Base-by-base conservation (phyloP, 2,113 vertebrate species). In the Chionomys nivalis region DNA sequence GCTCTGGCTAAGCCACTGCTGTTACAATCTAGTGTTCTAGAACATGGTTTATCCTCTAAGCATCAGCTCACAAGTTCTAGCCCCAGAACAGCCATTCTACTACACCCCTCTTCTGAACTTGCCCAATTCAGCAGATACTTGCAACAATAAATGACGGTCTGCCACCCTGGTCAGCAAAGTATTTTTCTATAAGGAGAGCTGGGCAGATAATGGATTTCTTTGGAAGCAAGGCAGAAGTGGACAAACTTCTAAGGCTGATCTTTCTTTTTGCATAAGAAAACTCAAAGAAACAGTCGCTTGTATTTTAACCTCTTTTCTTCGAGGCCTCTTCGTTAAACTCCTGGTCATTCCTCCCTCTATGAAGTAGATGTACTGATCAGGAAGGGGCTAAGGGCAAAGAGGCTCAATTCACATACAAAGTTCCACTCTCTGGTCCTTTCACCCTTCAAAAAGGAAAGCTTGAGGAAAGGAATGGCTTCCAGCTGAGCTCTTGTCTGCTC, bases 401-500 rank as follows among this genome's bases (percentile, higher is more conserved):
- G 63, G 94, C 87, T 93, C 91, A 76, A 88, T 91, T 68, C 89
- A 94, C 58, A 93, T n/a, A 73, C 68, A 65, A 7, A 96, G 96
- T 93, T 66, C 93, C 65, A 95, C 73, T 95, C 78, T 95, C 95
- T 96, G 83, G 95, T 96, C 94, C 95, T 93, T 94, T 96, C 82
- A 96, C 94, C 92, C 91, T 94, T 97, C 93, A 94, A 91, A 97
- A 93, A 76, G 73, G 90, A 94, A 87, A 36, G 55, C 66, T 89
- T 44, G 90, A 75, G 90, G 89, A 87, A 87, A 96, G 93, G 47
- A 94, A 96, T 44, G 79, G 87, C 95, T 97, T 97, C 97, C 95
- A 94, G 95, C 91, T 96, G 91, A 96, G 96, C 70, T 96, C 97
- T 96, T 98, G 93, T 96, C 95, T 95, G 86, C 44, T 94, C 96